Conservation (phyloP, 2,113 vertebrate species). For the Odocoileus hemionus region DNA sequence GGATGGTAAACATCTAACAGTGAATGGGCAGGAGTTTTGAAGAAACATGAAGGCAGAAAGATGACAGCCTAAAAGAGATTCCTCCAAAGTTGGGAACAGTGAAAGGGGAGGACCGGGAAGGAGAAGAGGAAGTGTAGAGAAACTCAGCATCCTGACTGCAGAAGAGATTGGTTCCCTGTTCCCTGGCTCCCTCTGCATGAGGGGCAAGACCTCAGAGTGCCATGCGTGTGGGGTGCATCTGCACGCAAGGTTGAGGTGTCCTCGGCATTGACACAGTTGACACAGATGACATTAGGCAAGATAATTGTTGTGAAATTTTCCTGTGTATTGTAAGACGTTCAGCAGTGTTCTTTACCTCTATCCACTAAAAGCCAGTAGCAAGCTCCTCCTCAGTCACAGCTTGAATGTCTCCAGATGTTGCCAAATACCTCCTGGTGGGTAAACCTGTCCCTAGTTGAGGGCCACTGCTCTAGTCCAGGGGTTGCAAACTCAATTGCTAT, state of each 20-base stretch:
- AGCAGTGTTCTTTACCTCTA: background rate
- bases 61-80: background rate
- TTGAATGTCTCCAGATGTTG: background rate
- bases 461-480: background rate
- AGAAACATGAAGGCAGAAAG: background rate
- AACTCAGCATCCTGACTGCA: background rate
- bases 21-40: background rate
- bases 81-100: background rate
- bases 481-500: background rate
- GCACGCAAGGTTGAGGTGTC: background rate
- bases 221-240: background rate
- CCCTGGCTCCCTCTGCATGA: background rate
- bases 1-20: background rate
- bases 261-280: background rate
- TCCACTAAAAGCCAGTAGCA: background rate
- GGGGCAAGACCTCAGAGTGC: background rate
- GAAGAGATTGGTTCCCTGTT: background rate
- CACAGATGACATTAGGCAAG: background rate
- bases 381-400: background rate
- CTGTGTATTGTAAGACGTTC: background rate
- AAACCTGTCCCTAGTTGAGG: background rate
- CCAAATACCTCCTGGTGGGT: background rate
- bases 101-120: background rate
- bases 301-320: background rate
- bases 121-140: background rate